These are phyloP conservation scores for Panthera uncia DNA, from an alignment of 2,113 vertebrate species.

Conservation along the genomic window DNA sequence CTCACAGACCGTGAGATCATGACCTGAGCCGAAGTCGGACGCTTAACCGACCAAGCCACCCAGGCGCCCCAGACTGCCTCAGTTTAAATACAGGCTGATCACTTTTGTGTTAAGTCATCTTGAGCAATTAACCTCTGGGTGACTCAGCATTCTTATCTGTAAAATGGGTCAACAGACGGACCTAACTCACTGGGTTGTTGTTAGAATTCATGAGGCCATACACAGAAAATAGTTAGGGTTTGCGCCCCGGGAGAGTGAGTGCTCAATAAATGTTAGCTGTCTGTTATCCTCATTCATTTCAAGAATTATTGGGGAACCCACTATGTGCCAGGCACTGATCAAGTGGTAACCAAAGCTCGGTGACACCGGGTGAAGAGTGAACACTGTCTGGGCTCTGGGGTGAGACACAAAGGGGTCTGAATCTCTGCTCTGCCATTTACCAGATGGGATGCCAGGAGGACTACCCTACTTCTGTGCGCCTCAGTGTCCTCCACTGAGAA, in stretches of 20 bases:
- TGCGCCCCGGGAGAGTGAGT: fast-evolving
- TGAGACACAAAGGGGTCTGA: neutral
- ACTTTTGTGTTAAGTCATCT: fast-evolving
- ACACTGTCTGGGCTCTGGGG: neutral
- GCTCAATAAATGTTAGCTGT: neutral
- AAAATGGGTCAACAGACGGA: neutral
- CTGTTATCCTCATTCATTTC: neutral
- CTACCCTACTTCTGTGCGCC: neutral
- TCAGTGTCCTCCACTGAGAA: neutral
- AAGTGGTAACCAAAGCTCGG: neutral
- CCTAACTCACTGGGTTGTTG: neutral
- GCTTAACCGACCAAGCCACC: no score
- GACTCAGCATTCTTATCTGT: neutral
- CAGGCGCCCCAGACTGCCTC: neutral
- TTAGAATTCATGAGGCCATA: neutral
- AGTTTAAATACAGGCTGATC: neutral
- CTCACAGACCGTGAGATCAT: no score
- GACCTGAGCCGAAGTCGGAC: no score
- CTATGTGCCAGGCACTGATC: neutral
- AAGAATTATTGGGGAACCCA: neutral
- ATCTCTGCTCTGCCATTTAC: neutral
- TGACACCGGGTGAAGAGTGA: neutral
- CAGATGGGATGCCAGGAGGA: neutral
- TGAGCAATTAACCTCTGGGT: neutral
- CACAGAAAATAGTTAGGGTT: neutral